These are phyloP conservation scores for Oxycera nigricornis DNA, from an alignment of 2,888 invertebrate genomes.

Conservation along the genomic window DNA sequence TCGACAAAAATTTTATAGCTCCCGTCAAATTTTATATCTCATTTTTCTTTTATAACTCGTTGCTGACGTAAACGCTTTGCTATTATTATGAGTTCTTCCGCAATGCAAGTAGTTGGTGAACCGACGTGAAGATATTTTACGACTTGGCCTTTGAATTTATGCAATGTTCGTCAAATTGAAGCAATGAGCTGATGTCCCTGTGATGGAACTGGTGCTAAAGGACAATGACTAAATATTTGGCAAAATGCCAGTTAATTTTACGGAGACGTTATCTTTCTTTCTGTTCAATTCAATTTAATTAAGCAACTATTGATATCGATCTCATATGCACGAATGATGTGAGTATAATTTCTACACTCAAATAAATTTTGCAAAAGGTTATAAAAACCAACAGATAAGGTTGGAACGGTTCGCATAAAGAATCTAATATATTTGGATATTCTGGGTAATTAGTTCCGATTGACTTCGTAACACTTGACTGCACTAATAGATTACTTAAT, in stretches of 20 bases:
- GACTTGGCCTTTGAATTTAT: conserved; percentile 20
- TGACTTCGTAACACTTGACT: too few relatives aligned
- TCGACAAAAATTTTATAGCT: conserved; percentile 8
- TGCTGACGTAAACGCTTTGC: conserved; percentile 31
- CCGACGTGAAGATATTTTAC: conserved; percentile 37
- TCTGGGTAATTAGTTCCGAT: too few relatives aligned
- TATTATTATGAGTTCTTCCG: conserved; percentile 8
- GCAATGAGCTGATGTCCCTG: not conserved
- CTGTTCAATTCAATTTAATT: too few relatives aligned
- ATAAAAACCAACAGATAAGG: too few relatives aligned
- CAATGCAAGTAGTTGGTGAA: conserved; percentile 28
- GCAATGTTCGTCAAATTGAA: conserved; percentile 5
- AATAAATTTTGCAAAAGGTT: too few relatives aligned
- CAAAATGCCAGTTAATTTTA: not conserved
- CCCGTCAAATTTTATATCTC: not conserved
- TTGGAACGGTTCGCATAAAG: too few relatives aligned
- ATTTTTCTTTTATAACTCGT: not conserved
- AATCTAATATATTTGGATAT: too few relatives aligned
- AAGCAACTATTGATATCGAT: too few relatives aligned
- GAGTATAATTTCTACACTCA: too few relatives aligned
- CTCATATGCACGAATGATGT: too few relatives aligned
- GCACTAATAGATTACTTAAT: too few relatives aligned
- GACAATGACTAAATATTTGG: not conserved
- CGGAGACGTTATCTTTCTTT: too few relatives aligned
- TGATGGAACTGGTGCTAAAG: not conserved